Percentiles rank a stretch among this genome's conserved stretches.
Evolutionary conservation across 2,888 invertebrate genomes (phyloP).

Genomic region (Gasteruption jaculator): DNA sequence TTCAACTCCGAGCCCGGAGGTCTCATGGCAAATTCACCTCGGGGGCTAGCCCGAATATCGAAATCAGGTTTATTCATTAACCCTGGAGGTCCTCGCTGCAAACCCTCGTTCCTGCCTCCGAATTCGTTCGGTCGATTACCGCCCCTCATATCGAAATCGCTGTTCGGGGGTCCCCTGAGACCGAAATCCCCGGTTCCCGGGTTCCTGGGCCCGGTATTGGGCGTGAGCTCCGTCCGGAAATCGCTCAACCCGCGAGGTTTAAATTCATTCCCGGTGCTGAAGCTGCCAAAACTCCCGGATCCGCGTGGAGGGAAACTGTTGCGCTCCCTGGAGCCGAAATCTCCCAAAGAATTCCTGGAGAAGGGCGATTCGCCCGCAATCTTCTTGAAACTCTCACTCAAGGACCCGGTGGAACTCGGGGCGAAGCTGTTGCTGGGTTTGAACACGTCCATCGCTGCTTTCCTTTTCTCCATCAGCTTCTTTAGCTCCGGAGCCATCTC

Average conservation of each 20-base stretch:
- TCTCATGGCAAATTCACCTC: too few relatives aligned
- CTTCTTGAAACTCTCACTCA: constrained; percentile 45
- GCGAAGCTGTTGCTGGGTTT: constrained; percentile 40
- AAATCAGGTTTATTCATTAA: too few relatives aligned
- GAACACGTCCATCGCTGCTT: constrained; percentile 41
- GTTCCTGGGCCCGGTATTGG: constrained; percentile 11
- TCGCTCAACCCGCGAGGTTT: constrained; percentile 8
- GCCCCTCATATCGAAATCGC: constrained; percentile 14
- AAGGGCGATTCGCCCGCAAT: constrained; percentile 41
- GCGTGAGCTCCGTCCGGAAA: constrained; percentile 1
- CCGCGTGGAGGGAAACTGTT: constrained; percentile 6
- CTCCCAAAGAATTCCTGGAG: constrained; percentile 6
- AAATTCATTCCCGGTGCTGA: constrained; percentile 8
- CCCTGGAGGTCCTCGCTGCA: constrained; percentile 15
- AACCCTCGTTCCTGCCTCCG: too few relatives aligned
- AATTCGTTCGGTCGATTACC: too few relatives aligned
- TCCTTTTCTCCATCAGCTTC: constrained; percentile 46
- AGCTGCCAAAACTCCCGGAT: background rate
- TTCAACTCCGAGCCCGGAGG: too few relatives aligned
- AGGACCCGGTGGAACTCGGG: constrained; percentile 32
- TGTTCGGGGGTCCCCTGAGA: constrained; percentile 7
- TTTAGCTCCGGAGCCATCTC: constrained; percentile 42
- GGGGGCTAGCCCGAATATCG: too few relatives aligned
- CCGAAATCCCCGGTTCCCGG: constrained; percentile 19
- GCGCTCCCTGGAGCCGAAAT: background rate